These are phyloP conservation scores for Ostrea denselamellosa DNA, from an alignment of 1,140 invertebrate species.

Conservation along the genomic window DNA sequence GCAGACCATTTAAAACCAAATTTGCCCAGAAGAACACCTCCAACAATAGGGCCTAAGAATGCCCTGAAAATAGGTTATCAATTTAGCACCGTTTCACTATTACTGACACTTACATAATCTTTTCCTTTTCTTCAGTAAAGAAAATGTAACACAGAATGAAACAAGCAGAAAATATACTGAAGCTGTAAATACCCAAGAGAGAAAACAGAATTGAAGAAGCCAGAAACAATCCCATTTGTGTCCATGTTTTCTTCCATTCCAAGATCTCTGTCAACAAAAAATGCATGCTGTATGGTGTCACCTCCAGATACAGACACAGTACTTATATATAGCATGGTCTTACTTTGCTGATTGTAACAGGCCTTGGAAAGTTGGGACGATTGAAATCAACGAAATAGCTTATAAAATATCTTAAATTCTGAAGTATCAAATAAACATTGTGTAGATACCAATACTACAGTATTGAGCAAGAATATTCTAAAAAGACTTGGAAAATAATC, in stretches of 20 bases:
- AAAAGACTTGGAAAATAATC: no score
- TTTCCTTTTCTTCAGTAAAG: no score
- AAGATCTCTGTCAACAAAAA: conserved; percentile 58
- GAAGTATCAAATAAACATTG: no score
- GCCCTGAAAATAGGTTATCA: conserved; percentile 25
- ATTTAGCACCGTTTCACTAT: no score
- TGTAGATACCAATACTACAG: no score
- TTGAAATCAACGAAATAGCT: neutral
- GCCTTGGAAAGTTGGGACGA: conserved; percentile 62
- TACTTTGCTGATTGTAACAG: conserved; percentile 64
- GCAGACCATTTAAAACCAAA: conserved; percentile 38
- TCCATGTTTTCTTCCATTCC: conserved; percentile 66
- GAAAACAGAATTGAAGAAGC: conserved; percentile 67
- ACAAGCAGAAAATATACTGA: neutral
- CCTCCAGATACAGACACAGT: no score
- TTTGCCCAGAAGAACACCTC: conserved; percentile 34
- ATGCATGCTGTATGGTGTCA: no score
- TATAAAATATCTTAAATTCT: no score
- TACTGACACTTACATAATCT: no score
- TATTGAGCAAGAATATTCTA: no score
- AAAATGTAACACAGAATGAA: no score
- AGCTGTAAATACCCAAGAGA: conserved; percentile 63
- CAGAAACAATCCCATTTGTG: conserved; percentile 69
- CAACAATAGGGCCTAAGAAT: conserved; percentile 40
- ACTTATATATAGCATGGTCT: conserved; percentile 46